phyloP scores from a whole-genome alignment of 64 coral and sea anemone genomes.

The Montipora sp. region DNA sequence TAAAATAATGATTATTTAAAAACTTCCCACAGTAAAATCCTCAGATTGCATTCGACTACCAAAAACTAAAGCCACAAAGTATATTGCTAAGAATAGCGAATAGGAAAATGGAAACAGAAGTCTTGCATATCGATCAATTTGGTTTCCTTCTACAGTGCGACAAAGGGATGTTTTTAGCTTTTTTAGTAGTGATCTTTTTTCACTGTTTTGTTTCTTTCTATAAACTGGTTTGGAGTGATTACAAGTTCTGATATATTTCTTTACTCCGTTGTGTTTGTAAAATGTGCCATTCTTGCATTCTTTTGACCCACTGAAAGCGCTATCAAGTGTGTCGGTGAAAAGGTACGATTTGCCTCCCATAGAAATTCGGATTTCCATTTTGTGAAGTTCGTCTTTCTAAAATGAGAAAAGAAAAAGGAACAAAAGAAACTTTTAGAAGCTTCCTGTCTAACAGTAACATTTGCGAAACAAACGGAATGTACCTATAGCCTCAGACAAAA shows the following conservation, averaged over 20 bases:
- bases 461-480: too few relatives aligned
- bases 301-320: background rate
- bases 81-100: constrained; percentile 66
- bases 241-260: constrained; percentile 57
- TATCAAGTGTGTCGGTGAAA: constrained; percentile 64
- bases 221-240: constrained; percentile 76
- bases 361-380: constrained; percentile 80
- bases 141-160: constrained; percentile 53
- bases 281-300: background rate
- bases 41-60: background rate
- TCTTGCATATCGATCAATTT: constrained; percentile 77
- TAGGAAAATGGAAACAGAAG: constrained; percentile 78
- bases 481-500: too few relatives aligned
- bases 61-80: constrained; percentile 51
- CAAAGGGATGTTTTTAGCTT: constrained; percentile 63
- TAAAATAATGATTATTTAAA: background rate
- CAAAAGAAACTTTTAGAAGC: background rate
- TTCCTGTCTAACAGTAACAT: too few relatives aligned
- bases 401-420: background rate
- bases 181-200: constrained; percentile 15
- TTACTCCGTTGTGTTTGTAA: constrained; percentile 22
- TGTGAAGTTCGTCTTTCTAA: constrained; percentile 56
- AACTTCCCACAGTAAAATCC: background rate
- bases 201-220: constrained; percentile 13
- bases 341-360: constrained; percentile 80